Evolutionary conservation across 37 sponge, comb jelly and placozoan genomes (phyloP).

Genomic region (Chondrosia reniformis): DNA sequence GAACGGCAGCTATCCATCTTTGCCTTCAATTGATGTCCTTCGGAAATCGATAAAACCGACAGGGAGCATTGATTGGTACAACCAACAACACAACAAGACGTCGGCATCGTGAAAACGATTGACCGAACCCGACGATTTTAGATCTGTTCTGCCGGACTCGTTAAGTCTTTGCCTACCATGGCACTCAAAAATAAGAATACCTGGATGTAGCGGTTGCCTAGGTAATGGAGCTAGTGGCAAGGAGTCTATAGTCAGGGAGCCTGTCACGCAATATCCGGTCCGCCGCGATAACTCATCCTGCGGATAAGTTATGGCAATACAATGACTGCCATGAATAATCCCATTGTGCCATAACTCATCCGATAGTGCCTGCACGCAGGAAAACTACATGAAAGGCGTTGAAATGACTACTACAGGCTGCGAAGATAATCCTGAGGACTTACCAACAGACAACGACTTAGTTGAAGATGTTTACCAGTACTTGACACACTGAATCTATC

Average conservation of each 20-base stretch:
- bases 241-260: no score
- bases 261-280: slow-evolving; percentile 1
- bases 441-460: background rate
- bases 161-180: no score
- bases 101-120: background rate
- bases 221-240: no score
- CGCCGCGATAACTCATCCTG: background rate
- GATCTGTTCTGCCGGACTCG: no score
- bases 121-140: background rate
- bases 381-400: background rate
- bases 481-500: background rate
- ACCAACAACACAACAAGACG: slow-evolving; percentile 5
- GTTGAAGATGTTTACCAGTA: background rate
- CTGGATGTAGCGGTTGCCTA: no score
- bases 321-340: background rate
- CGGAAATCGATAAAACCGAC: background rate
- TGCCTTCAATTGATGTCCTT: background rate
- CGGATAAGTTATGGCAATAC: background rate
- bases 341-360: background rate
- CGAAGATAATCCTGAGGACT: background rate
- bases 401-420: background rate
- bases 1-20: slow-evolving; percentile 8
- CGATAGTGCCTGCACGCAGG: background rate
- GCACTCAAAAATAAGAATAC: no score
- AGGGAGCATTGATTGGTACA: background rate